Conservation (phyloP, 2,888 invertebrate genomes). For the Agrenia bidenticulata region DNA sequence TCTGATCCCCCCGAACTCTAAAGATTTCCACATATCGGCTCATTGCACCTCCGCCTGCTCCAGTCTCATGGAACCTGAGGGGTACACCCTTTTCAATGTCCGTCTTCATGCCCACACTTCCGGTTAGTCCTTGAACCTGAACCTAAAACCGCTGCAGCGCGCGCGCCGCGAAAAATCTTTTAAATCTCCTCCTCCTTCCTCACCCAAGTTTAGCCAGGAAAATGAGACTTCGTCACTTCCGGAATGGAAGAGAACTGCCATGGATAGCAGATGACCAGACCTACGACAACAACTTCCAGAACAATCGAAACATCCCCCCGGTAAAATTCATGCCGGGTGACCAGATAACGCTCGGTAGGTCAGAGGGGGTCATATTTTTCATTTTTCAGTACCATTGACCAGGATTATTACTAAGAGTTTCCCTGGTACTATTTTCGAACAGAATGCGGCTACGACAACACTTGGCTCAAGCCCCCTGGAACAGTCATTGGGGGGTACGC, state of each 20-base stretch:
- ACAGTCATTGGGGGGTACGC: slow-evolving; percentile 8
- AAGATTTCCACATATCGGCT: not conserved
- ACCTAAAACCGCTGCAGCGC: too few species aligned
- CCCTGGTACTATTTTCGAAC: not conserved
- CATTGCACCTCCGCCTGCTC: slow-evolving; percentile 2
- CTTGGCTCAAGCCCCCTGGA: not conserved
- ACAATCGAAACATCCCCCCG: not conserved
- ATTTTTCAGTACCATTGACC: not conserved
- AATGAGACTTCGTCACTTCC: slow-evolving; percentile 17
- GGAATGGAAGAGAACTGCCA: slow-evolving; percentile 12
- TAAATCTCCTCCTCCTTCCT: not conserved
- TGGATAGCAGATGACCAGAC: slow-evolving; percentile 20
- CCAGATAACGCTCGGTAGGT: slow-evolving; percentile 6
- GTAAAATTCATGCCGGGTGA: slow-evolving; percentile 7
- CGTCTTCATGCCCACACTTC: slow-evolving; percentile 11
- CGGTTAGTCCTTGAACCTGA: not conserved
- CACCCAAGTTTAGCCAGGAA: slow-evolving; percentile 13
- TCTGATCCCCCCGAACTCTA: slow-evolving; percentile 7
- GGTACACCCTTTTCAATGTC: not conserved
- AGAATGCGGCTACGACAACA: slow-evolving; percentile 15
- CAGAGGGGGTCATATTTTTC: not conserved
- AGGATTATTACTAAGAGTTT: not conserved
- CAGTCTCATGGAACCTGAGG: not conserved
- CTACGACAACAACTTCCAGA: slow-evolving; percentile 11
- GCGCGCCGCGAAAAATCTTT: too few species aligned